phyloP scores from a whole-genome alignment of 2,797 vertebrate genomes.

The Pseudochaenichthys georgianus region DNA sequence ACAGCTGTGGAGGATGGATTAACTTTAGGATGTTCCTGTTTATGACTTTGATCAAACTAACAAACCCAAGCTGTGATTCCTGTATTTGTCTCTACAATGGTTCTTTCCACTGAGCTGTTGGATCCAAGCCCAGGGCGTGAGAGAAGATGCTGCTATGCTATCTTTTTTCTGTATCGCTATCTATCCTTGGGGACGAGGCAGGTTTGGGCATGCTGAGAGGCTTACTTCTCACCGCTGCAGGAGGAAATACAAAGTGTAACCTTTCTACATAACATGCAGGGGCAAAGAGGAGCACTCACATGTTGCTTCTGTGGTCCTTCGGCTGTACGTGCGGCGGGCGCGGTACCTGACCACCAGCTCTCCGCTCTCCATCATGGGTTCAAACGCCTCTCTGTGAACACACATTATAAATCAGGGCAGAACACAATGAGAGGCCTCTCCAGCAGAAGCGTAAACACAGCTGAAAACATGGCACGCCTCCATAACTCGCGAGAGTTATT shows the following conservation, averaged over 20 bases:
- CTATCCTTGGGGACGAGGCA: constrained; percentile 33
- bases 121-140: constrained; percentile 2
- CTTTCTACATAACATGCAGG: constrained; percentile 11
- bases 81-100: neutral
- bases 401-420: constrained; percentile 6
- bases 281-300: constrained; percentile 81
- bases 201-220: constrained; percentile 48
- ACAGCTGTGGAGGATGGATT: constrained; percentile 49
- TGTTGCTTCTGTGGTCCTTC: constrained; percentile 91
- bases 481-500: constrained; percentile 16
- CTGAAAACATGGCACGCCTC: constrained; percentile 8
- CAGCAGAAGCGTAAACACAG: constrained; percentile 34
- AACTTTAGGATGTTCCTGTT: neutral
- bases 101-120: neutral
- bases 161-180: constrained; percentile 7
- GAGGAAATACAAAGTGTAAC: constrained; percentile 2
- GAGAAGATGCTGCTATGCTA: constrained; percentile 9
- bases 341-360: constrained; percentile 93
- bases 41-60: constrained; percentile 34
- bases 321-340: constrained; percentile 92
- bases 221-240: neutral
- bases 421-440: constrained; percentile 13
- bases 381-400: constrained; percentile 88
- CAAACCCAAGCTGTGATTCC: constrained; percentile 18
- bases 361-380: constrained; percentile 91